Percentiles rank a stretch among this genome's conserved stretches.
phyloP scores from a whole-genome alignment of 1,140 invertebrate genomes.

The Acromyrmex charruanus region DNA sequence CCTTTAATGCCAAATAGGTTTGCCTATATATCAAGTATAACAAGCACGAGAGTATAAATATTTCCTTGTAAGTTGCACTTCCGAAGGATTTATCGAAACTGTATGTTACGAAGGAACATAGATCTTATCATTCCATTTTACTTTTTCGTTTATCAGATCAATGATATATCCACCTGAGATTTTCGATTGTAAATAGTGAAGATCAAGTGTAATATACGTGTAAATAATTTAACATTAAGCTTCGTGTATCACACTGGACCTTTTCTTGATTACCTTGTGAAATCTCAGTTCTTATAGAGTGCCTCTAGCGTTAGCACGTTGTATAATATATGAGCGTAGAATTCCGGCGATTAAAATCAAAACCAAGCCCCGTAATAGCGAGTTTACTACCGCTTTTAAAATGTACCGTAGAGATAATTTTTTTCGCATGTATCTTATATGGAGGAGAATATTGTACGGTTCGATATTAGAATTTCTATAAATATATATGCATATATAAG shows the following conservation, averaged over 20 bases:
- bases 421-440: slow-evolving; percentile 59
- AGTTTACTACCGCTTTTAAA: slow-evolving; percentile 50
- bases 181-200: slow-evolving; percentile 63
- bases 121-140: slow-evolving; percentile 68
- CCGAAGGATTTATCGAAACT: slow-evolving; percentile 8
- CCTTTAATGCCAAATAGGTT: slow-evolving; percentile 43
- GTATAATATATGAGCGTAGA: slow-evolving; percentile 62
- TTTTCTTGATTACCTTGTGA: slow-evolving; percentile 69
- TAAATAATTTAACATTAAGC: slow-evolving; percentile 75
- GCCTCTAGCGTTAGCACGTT: slow-evolving; percentile 67
- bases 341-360: slow-evolving; percentile 66
- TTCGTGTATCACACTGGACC: slow-evolving; percentile 75
- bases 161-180: slow-evolving; percentile 42
- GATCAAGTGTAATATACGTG: slow-evolving; percentile 76
- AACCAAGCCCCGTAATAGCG: slow-evolving; percentile 38
- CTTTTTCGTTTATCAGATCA: slow-evolving; percentile 28
- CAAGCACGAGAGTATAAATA: slow-evolving; percentile 44
- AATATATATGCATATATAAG: slow-evolving; percentile 36
- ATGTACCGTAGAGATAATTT: slow-evolving; percentile 55
- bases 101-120: slow-evolving; percentile 45
- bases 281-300: slow-evolving; percentile 58
- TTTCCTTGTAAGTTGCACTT: slow-evolving; percentile 47
- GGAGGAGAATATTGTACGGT: slow-evolving; percentile 54
- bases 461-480: slow-evolving; percentile 72
- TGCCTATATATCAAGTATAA: slow-evolving; percentile 21